Percentiles rank a stretch among this genome's conserved stretches.
Evolutionary conservation across 92 coral and sea anemone genomes (phyloP).

Genomic region (Bergia puertoricense): DNA sequence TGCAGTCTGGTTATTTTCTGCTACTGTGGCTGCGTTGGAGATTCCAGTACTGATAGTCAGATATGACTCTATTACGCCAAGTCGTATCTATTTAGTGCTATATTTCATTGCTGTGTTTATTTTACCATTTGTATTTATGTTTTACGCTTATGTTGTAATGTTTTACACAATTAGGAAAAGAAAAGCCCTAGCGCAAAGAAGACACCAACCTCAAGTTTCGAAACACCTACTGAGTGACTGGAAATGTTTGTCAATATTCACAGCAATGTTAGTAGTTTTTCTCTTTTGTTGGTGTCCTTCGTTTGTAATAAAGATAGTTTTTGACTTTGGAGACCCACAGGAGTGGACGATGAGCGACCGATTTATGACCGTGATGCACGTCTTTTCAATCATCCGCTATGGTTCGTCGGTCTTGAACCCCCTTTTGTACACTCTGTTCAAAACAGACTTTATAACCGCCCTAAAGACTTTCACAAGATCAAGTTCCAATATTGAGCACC

Average conservation of each 20-base stretch:
- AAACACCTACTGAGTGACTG: slow-evolving; percentile 13
- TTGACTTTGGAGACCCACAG: neutral
- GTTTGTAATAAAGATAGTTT: neutral
- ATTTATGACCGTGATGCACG: neutral
- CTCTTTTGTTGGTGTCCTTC: slow-evolving; percentile 22
- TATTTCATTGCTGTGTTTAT: slow-evolving; percentile 10
- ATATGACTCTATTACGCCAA: neutral
- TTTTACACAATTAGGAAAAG: slow-evolving; percentile 19
- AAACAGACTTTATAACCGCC: slow-evolving; percentile 23
- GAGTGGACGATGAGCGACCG: neutral
- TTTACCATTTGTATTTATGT: slow-evolving; percentile 9
- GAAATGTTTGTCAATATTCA: slow-evolving; percentile 25
- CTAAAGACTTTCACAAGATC: neutral
- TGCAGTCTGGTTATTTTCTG: slow-evolving; percentile 10
- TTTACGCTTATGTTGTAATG: slow-evolving; percentile 27
- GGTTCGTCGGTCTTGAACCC: slow-evolving; percentile 26
- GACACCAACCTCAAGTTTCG: neutral
- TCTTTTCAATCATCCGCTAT: neutral
- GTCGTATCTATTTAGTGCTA: neutral
- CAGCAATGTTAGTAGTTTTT: slow-evolving; percentile 21
- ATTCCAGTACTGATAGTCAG: neutral
- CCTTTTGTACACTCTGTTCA: slow-evolving; percentile 23
- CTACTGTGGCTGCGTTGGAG: neutral
- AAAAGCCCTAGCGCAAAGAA: neutral
- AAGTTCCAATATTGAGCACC: neutral